Base-by-base conservation (phyloP, 2,888 invertebrate species). In the Augochlorella aurata region DNA sequence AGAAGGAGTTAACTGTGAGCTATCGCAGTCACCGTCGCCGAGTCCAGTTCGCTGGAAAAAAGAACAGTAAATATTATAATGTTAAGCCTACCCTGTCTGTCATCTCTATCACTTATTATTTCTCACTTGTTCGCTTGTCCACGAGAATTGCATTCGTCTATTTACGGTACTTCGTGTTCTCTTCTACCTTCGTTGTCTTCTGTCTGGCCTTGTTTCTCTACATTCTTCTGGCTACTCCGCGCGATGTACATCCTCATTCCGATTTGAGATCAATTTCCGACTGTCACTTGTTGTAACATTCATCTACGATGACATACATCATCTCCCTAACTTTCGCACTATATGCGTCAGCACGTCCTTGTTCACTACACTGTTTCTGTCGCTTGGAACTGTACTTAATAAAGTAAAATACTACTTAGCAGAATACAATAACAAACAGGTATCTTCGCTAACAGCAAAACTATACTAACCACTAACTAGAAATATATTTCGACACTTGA, bases 11-110 rank as follows among this genome's bases (percentile, higher is more conserved):
- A 70, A 76, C 29, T 63, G 71, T 78, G 49, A 83, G 71, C 67
- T 77, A 79, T 87, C 86, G 82, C 87, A 88, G 86, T 89, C 89
- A 87, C 85, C 90, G 88, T 89, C 89, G 85, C 81, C 86, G 85
- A 86, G 69, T 86, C 89, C 91, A 89, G 89, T 87, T 85, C 87
- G 87, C 79, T 74, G 87, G 81, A 68, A 74, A 68, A 73, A 87
- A 87, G 44, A 87, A 87, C 79, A 91, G 90, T 91, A 90, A 90
- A 89, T 91, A 91, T 90, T 81, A 44, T 85, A 88, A 83, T 72
- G 78, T 83, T 86, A 86, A 86, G 70, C 71, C 81, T 78, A 61
- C 66, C 71, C 29, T 75, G 29, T 52, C 54, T 74, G 45, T 63
- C 67, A 63, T 24, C n/a, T 74, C 50, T 38, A 71, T 44, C 79